Base-by-base conservation (phyloP, 2,797 vertebrate genomes). In the Chloroceryle inda region DNA sequence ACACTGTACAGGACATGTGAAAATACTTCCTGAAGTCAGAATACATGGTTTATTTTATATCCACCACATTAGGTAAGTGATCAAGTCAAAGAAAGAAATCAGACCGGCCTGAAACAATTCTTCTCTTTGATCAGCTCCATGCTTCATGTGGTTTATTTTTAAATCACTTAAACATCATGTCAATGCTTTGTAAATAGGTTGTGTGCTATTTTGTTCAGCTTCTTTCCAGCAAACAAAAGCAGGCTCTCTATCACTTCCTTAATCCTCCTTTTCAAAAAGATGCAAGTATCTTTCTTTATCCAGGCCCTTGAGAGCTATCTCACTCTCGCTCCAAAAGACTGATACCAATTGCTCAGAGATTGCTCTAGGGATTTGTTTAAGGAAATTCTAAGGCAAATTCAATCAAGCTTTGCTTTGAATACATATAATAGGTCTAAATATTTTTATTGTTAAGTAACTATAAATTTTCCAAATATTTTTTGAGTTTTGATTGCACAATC, bases 301-400 rank as follows among this genome's bases (percentile, higher is more conserved):
- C 52, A 77, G 20, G 13, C 66, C 20, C 44, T 24, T 33, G 23
- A 56, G 44, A 68, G 24, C n/a, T 62, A n/a, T 49, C 64, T 87
- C 49, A 42, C 26, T 49, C 37, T 23, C n/a, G 21, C 21, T 85
- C 52, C 19, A 2, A 64, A 76, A 94, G 82, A 67, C 37, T 67
- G 49, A 33, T 2, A 2, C 20, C 77, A 64, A 68, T 62, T 64
- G 35, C 61, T 77, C 66, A 61, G 53, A 52, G 37, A 75, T 72
- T 68, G 45, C 23, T 45, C 55, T 50, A n/a, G 4, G 61, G 49
- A 17, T 80, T 94, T 89, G 29, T 47, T 63, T 81, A 56, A 77
- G 72, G 75, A 86, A 92, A 89, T 91, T 74, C 58, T 56, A 77
- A 88, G 40, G n/a, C 23, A 92, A 94, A 88, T 80, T 74, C 58